phyloP scores from a whole-genome alignment of 2,113 vertebrate genomes.

The Aphelocoma coerulescens region DNA sequence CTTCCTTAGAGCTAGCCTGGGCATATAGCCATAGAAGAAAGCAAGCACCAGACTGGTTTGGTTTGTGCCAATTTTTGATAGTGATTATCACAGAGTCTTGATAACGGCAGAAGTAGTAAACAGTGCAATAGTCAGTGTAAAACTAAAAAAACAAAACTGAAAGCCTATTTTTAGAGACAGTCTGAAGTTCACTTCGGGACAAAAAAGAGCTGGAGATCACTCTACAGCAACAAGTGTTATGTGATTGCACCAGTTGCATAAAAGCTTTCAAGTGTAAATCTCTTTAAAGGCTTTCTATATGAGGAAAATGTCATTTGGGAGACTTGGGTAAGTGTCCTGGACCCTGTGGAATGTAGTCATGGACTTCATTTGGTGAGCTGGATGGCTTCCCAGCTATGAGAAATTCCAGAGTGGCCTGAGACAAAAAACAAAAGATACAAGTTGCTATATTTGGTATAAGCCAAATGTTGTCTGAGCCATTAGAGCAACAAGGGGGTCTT shows the following conservation, averaged over 20 bases:
- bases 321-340: neutral
- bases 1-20: neutral
- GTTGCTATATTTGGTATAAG: neutral
- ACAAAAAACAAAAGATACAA: constrained; percentile 13
- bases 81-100: neutral
- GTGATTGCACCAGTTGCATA: neutral
- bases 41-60: neutral
- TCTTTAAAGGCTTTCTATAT: constrained; percentile 5
- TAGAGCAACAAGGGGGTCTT: neutral
- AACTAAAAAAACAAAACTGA: neutral
- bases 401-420: neutral
- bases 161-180: neutral
- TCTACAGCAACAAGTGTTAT: neutral
- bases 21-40: neutral
- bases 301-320: constrained; percentile 25
- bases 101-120: neutral
- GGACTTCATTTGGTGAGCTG: neutral
- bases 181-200: neutral
- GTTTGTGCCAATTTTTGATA: neutral
- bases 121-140: neutral
- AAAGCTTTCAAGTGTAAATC: constrained; percentile 16
- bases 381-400: constrained; percentile 29
- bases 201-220: neutral
- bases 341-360: constrained; percentile 17
- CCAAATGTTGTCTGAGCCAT: neutral